Base-by-base conservation (phyloP, 2,797 vertebrate genomes). In the Myotis findleyi region DNA sequence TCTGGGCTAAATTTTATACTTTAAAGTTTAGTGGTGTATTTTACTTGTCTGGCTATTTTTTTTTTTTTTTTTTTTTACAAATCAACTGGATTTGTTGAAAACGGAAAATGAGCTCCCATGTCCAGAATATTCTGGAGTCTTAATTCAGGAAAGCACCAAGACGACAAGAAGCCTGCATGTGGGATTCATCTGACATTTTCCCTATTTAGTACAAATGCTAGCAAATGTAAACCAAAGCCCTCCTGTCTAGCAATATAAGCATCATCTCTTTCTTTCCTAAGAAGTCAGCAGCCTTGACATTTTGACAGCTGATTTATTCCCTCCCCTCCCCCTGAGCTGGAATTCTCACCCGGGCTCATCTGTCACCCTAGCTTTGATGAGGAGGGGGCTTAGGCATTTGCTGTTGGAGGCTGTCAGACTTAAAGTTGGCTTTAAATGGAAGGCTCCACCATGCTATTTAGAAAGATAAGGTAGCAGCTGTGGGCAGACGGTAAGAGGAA, bases 301-400 rank as follows among this genome's bases (percentile, higher is more conserved):
- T 98, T 97, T 98, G 97, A 97, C 95, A 97, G 91, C n/a, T 94
- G 92, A 87, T 44, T 53, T 44, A 79, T 93, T 80, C 53, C 49
- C 25, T 82, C 21, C 51, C 76, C 23, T 92, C 20, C 47, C 64
- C 69, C 62, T n/a, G 30, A 88, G 73, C 88, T 97, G 82, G 97
- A 97, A 95, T 97, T 95, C 81, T 97, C 92, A 14, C 7, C 57
- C 20, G 23, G 21, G 2, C 9, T 92, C 66, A 13, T 87, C 69
- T 90, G 89, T 88, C 88, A 72, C 62, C 68, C 44, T 71, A 41
- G 25, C 71, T 96, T 91, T 96, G 89, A 96, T 47, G 69, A 95
- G 81, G 82, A 77, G 7, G 57, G 69, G 89, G 51, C 57, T 94
- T 44, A 80, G 77, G 64, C 4, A 23, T 92, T 93, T 96, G 69